Evolutionary conservation across 2,888 invertebrate species (phyloP).

Genomic region (Ischnus inquisitorius): DNA sequence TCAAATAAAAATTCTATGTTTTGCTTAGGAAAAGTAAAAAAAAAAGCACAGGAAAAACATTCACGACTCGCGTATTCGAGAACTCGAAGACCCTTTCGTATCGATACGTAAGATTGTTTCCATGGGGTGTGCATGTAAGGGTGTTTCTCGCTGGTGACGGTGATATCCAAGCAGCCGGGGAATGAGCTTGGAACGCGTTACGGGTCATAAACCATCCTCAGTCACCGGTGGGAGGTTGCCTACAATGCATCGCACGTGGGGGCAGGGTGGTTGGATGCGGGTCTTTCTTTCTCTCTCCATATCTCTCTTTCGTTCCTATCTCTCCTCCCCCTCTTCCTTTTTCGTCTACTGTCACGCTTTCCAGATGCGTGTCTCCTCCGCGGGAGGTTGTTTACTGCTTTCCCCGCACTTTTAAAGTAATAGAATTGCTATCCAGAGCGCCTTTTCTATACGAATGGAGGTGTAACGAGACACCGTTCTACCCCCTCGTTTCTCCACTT

Average conservation of each 20-base stretch:
- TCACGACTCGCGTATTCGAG: background rate
- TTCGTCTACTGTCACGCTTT: constrained; percentile 67
- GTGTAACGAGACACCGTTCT: constrained; percentile 16
- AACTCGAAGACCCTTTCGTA: background rate
- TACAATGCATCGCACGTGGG: constrained; percentile 64
- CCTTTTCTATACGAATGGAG: constrained; percentile 55
- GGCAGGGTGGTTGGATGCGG: constrained; percentile 66
- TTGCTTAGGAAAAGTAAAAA: background rate
- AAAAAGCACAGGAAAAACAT: background rate
- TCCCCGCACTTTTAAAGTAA: constrained; percentile 74
- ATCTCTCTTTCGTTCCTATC: constrained; percentile 33
- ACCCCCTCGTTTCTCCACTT: constrained; percentile 18
- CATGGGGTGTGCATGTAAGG: constrained; percentile 3
- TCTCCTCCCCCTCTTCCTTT: constrained; percentile 17
- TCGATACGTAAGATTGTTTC: constrained; percentile 4
- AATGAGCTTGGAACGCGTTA: constrained; percentile 73
- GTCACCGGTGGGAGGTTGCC: constrained; percentile 76
- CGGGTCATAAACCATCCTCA: constrained; percentile 83
- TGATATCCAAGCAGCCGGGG: constrained; percentile 42
- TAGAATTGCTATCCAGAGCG: constrained; percentile 72
- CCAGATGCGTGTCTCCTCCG: constrained; percentile 71
- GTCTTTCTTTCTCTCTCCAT: constrained; percentile 37
- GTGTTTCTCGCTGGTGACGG: constrained; percentile 26
- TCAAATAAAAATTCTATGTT: too few relatives aligned
- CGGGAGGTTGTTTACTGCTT: constrained; percentile 73